These are phyloP conservation scores for Lasioglossum calceatum DNA, from an alignment of 2,888 invertebrate species.

Conservation along the genomic window DNA sequence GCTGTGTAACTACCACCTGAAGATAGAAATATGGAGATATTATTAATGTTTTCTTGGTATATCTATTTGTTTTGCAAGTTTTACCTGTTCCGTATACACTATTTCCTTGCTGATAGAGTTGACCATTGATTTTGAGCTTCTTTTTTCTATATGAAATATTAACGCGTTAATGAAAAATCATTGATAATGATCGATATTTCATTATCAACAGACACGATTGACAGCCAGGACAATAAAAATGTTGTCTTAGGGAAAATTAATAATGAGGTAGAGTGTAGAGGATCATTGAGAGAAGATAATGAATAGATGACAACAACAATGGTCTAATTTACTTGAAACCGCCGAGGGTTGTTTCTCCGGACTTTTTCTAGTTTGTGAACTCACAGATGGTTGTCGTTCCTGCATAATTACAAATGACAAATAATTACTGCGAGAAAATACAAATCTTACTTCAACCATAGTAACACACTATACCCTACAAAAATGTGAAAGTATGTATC, in stretches of 20 bases:
- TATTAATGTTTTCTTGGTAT: not conserved
- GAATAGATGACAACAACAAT: not conserved
- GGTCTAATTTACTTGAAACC: conserved; percentile 22
- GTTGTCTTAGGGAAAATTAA: not conserved
- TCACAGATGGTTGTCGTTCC: conserved; percentile 27
- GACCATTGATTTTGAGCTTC: not conserved
- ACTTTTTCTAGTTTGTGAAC: conserved; percentile 17
- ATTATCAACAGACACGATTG: not conserved
- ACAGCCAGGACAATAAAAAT: not conserved
- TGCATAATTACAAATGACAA: conserved; percentile 11
- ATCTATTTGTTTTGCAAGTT: not conserved
- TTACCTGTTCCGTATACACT: conserved; percentile 22
- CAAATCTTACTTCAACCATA: not conserved
- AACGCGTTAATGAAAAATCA: not conserved
- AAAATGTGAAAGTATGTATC: not conserved
- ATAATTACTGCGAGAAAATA: not conserved
- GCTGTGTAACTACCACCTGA: conserved; percentile 3
- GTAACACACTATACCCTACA: not conserved
- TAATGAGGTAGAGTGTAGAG: not conserved
- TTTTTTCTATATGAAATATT: conserved; percentile 35
- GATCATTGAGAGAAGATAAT: not conserved
- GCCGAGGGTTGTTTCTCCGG: conserved; percentile 1
- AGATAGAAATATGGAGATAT: not conserved
- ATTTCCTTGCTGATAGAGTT: conserved; percentile 10
- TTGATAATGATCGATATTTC: not conserved